A percentile compares a stretch with the other conserved stretches of the same genome.
Evolutionary conservation across 1,140 invertebrate species (phyloP).

Genomic region (Drosophila prosaltans): DNA sequence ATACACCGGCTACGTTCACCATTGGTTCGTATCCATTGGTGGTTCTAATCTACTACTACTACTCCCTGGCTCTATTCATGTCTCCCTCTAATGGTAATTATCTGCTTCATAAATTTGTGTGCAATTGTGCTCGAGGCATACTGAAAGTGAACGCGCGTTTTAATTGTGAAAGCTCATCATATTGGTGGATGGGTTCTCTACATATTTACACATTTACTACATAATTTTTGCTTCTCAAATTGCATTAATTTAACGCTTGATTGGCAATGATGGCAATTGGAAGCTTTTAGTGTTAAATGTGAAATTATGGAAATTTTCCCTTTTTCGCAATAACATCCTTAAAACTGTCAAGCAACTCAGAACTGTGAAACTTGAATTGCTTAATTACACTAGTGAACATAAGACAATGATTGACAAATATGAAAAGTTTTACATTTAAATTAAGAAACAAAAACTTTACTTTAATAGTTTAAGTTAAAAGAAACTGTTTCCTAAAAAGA

Average conservation of each 20-base stretch:
- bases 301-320: constrained; percentile 56
- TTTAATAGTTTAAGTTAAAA: too few species aligned
- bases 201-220: too few species aligned
- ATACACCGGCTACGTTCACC: constrained; percentile 16
- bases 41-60: too few species aligned
- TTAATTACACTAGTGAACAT: constrained; percentile 56
- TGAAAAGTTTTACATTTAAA: too few species aligned
- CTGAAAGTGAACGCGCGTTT: constrained; percentile 46
- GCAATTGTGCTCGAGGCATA: constrained; percentile 51
- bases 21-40: constrained; percentile 20
- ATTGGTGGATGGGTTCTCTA: background rate
- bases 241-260: constrained; percentile 80
- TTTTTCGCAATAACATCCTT: constrained; percentile 1
- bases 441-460: too few species aligned
- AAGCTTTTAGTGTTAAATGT: constrained; percentile 54
- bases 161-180: constrained; percentile 51
- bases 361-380: constrained; percentile 43
- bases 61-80: background rate
- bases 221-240: constrained; percentile 59
- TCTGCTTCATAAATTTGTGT: constrained; percentile 69
- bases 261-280: constrained; percentile 59
- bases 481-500: too few species aligned
- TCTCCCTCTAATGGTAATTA: constrained; percentile 68
- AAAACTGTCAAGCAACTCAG: constrained; percentile 16
- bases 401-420: constrained; percentile 6